Percentiles rank a stretch among this genome's conserved stretches.
Evolutionary conservation across 2,113 vertebrate species (phyloP).

Genomic region (Brienomyrus brachyistius): DNA sequence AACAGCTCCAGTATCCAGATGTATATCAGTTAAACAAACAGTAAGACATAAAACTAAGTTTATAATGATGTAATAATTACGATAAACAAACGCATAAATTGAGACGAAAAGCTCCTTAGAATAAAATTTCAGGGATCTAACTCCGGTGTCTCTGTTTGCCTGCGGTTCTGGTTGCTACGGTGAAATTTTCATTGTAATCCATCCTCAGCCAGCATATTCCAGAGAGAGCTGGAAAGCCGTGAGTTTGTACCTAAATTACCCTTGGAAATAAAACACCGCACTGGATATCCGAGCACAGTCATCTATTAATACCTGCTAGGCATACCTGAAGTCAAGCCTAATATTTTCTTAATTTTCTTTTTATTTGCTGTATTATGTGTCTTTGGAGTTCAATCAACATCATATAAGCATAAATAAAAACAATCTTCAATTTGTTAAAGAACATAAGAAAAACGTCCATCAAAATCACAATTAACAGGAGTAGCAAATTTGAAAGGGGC

Average conservation of each 20-base stretch:
- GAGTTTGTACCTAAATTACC: not conserved
- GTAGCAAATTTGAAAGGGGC: not conserved
- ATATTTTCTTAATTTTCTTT: not conserved
- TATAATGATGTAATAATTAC: not conserved
- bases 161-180: not conserved
- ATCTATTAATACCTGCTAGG: not conserved
- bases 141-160: not conserved
- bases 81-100: not conserved
- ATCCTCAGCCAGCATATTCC: not conserved
- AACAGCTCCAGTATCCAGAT: not conserved
- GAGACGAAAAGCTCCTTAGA: not conserved
- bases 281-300: not conserved
- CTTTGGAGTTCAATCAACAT: not conserved
- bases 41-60: not conserved
- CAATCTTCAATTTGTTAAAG: not conserved
- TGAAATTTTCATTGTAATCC: not conserved
- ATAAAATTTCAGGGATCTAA: not conserved
- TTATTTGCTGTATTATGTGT: too few species aligned
- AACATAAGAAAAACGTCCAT: not conserved
- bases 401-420: not conserved
- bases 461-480: not conserved
- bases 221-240: not conserved
- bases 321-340: not conserved
- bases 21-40: not conserved
- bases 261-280: not conserved